Percentiles rank a stretch among this genome's conserved stretches.
Conservation (phyloP, 2,113 vertebrate genomes). For the Vombatus ursinus region DNA sequence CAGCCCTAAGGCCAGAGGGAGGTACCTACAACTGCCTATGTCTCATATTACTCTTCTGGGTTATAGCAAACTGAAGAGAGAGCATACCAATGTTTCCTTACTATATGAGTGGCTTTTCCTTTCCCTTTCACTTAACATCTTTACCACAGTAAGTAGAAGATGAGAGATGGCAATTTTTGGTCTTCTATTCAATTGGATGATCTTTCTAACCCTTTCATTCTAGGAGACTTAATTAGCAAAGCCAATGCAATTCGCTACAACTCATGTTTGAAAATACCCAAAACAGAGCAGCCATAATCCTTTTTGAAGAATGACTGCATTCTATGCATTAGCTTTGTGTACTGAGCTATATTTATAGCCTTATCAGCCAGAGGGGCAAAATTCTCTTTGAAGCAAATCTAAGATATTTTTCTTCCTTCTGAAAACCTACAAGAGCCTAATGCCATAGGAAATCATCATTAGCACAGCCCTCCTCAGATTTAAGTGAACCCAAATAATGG, state of each 20-base stretch:
- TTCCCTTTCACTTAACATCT: constrained; percentile 25
- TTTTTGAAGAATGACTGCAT: constrained; percentile 56
- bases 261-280: constrained; percentile 43
- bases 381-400: constrained; percentile 58
- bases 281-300: constrained; percentile 53
- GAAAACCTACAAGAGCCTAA: constrained; percentile 35
- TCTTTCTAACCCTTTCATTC: constrained; percentile 47
- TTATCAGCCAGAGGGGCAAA: constrained; percentile 59
- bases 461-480: not conserved
- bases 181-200: constrained; percentile 12
- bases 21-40: not conserved
- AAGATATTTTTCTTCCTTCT: constrained; percentile 64
- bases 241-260: constrained; percentile 47
- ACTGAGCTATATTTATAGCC: constrained; percentile 56
- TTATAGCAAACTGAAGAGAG: constrained; percentile 26
- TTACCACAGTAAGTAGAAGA: not conserved
- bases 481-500: not conserved
- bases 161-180: constrained; percentile 41
- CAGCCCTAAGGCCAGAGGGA: not conserved
- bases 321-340: constrained; percentile 55
- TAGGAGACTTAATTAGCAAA: constrained; percentile 39
- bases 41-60: constrained; percentile 18
- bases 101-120: not conserved
- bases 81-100: not conserved
- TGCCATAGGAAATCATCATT: constrained; percentile 3